Percentiles rank a stretch among this genome's conserved stretches.
phyloP scores from a whole-genome alignment of 2,113 vertebrate genomes.

The Phasianus colchicus region DNA sequence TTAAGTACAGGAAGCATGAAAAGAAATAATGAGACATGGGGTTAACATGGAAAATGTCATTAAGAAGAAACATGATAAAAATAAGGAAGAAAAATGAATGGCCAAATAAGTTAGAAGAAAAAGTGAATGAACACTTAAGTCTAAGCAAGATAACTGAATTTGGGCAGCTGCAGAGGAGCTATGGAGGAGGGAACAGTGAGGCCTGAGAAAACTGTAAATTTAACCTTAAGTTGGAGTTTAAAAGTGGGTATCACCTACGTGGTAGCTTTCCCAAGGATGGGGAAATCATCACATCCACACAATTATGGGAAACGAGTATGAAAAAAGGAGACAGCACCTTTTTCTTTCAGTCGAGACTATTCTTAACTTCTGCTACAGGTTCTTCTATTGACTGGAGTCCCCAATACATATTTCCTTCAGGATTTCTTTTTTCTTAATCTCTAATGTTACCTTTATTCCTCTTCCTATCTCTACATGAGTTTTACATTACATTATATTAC shows the following conservation, averaged over 20 bases:
- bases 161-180: background rate
- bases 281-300: background rate
- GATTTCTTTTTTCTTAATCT: background rate
- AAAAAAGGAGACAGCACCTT: background rate
- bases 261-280: background rate
- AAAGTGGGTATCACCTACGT: background rate
- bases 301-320: fast-evolving
- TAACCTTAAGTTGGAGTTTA: background rate
- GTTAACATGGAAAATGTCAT: background rate
- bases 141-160: background rate
- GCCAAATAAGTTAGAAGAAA: background rate
- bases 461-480: background rate
- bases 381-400: background rate
- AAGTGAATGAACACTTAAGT: background rate
- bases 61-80: background rate
- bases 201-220: background rate
- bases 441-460: background rate
- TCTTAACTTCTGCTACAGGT: background rate
- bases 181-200: background rate
- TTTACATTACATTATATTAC: background rate
- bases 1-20: background rate
- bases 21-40: background rate
- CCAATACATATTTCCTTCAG: background rate
- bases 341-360: background rate
- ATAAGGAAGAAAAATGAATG: background rate